These are phyloP conservation scores for Rhinopomastus cyanomelas DNA, from an alignment of 2,113 vertebrate genomes.

Conservation along the genomic window DNA sequence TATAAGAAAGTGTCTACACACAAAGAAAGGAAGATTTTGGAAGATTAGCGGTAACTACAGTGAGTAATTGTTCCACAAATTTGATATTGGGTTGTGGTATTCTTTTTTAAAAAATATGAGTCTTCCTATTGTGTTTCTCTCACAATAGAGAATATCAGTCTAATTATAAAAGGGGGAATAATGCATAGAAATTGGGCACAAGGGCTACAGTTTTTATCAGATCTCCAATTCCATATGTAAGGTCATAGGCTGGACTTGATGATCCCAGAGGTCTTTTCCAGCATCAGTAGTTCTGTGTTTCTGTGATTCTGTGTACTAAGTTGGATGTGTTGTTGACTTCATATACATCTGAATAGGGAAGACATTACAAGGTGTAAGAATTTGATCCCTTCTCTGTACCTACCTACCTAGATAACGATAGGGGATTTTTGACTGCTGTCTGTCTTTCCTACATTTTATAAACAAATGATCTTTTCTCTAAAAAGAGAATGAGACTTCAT, in stretches of 20 bases:
- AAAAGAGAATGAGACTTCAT: neutral
- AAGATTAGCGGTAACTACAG: slow-evolving; percentile 26
- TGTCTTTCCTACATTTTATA: neutral
- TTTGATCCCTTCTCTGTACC: neutral
- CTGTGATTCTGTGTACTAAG: neutral
- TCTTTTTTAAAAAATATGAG: neutral
- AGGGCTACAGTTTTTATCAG: slow-evolving; percentile 14
- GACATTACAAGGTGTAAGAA: neutral
- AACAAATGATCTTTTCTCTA: neutral
- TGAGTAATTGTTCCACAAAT: slow-evolving; percentile 22
- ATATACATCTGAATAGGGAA: neutral
- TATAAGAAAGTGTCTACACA: slow-evolving; percentile 37
- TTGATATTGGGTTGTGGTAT: neutral
- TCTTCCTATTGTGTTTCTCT: slow-evolving; percentile 15
- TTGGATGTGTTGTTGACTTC: slow-evolving; percentile 2
- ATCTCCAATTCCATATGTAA: neutral
- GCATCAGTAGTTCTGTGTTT: no score
- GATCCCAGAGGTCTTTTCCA: no score
- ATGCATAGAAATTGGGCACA: neutral
- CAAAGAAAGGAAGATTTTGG: slow-evolving; percentile 17
- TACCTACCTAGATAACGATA: neutral
- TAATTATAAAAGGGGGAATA: slow-evolving; percentile 1
- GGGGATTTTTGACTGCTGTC: rapidly evolving
- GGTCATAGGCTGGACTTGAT: no score
- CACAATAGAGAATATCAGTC: neutral